Evolutionary conservation across 2,113 vertebrate species (phyloP), one percentile per base, ranked within the genome.

Genomic region (Chrysemys picta): DNA sequence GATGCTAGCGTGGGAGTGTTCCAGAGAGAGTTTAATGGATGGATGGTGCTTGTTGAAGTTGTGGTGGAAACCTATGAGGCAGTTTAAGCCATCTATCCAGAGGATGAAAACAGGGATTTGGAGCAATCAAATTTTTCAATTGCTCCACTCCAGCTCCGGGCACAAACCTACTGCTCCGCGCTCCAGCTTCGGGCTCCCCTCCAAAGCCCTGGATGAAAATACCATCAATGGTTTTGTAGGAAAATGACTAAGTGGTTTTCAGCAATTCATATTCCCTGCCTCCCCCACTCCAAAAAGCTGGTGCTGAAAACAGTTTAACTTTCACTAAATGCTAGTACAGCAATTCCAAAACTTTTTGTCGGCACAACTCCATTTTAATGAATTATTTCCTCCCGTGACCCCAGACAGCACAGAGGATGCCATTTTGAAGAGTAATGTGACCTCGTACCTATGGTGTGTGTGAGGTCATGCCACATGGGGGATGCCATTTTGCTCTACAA

Each of bases 231-330:
- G 49, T 92, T 95, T 93, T 92, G 35, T 79, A 78, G 5, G 38
- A 79, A 93, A 50, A 86, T 89, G 75, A 92, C 47, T 47, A 72
- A 82, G 31, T 92, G 52, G 80, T 90, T 92, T 57, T 1, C 6
- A 84, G 88, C 62, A 45, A 45, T 84, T 87, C 14, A 16, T 16
- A 84, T 86, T 10, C 29, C 42, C 8, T 94, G 82, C 80, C 52
- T 17, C 91, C 91, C 56, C 69, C 87, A 80, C 25, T 50, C 17
- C 81, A 50, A 22, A 35, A 79, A 45, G 45, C 42, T 84, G 81
- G 25, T 83, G 69, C 57, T 84, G 59, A 89, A 96, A 86, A 54
- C 82, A 85, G 49, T 84, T 84, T 52, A 91, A 57, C 38, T 89
- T 69, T 69, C 65, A n/a, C 35, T n/a, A 38, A n/a, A 69, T 21